A percentile compares a stretch with the other conserved stretches of the same genome.
phyloP scores from a whole-genome alignment of 2,797 vertebrate genomes.

The Catharus ustulatus region DNA sequence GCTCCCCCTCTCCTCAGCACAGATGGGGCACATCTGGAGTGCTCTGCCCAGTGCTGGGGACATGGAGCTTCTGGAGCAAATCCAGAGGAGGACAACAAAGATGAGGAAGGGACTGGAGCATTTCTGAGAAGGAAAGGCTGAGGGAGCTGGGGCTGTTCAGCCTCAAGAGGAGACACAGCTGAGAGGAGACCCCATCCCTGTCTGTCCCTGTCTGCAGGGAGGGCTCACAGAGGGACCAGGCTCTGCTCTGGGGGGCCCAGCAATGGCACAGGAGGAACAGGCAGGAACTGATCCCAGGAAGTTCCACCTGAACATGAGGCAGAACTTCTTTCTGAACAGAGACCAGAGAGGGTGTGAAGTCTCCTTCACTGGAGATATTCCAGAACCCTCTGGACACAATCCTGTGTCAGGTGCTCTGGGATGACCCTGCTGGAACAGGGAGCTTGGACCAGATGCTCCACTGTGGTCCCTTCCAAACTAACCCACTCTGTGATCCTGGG shows the following conservation, averaged over 20 bases:
- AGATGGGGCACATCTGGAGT: neutral
- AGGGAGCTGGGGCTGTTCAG: neutral
- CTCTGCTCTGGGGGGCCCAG: neutral
- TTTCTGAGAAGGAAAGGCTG: neutral
- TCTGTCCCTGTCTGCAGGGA: neutral
- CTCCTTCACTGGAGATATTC: neutral
- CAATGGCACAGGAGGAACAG: neutral
- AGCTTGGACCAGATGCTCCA: neutral
- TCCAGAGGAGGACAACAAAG: fast-evolving
- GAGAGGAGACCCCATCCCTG: neutral
- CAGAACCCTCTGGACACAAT: neutral
- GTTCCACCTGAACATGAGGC: neutral
- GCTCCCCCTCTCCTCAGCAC: neutral
- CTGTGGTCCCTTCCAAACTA: neutral
- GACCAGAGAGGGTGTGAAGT: neutral
- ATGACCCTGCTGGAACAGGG: neutral
- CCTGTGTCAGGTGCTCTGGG: neutral
- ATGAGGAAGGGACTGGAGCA: neutral
- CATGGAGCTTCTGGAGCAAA: neutral
- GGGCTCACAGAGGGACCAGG: neutral
- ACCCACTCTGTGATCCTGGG: neutral
- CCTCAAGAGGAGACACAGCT: fast-evolving
- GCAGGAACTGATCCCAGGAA: neutral
- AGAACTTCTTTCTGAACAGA: neutral
- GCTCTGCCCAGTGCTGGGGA: too few relatives aligned